Conservation (phyloP, 2,888 invertebrate genomes). For the Ernsta delagoae region DNA sequence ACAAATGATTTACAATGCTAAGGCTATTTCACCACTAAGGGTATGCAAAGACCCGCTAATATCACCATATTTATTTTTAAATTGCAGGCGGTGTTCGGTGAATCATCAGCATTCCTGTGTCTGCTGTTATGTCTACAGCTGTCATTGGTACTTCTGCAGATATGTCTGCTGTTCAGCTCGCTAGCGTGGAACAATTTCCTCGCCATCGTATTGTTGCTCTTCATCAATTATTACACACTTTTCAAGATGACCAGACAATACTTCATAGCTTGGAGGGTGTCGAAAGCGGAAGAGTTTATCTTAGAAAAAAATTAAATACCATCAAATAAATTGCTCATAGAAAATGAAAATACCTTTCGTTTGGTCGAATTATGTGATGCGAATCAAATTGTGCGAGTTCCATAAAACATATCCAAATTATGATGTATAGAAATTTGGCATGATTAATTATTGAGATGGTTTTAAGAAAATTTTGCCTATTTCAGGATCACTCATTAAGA, state of each 20-base stretch:
- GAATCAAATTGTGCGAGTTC: not conserved
- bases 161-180: slow-evolving; percentile 91
- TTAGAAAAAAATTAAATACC: slow-evolving; percentile 82
- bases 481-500: too few relatives aligned
- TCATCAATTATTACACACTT: slow-evolving; percentile 96
- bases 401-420: not conserved
- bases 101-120: slow-evolving; percentile 92
- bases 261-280: slow-evolving; percentile 93
- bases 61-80: too few relatives aligned
- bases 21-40: too few relatives aligned
- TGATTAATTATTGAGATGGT: not conserved
- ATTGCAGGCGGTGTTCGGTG: slow-evolving; percentile 92
- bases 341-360: not conserved
- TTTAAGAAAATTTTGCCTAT: not conserved
- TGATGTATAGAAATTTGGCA: not conserved
- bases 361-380: slow-evolving; percentile 21
- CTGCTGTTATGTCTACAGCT: slow-evolving; percentile 89
- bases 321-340: not conserved
- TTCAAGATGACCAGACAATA: slow-evolving; percentile 96
- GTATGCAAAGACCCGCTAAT: too few relatives aligned
- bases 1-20: too few relatives aligned
- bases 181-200: slow-evolving; percentile 97
- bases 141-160: slow-evolving; percentile 89
- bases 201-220: slow-evolving; percentile 92
- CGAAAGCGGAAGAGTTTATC: slow-evolving; percentile 88